A percentile compares a stretch with the other conserved stretches of the same genome.
phyloP scores from a whole-genome alignment of 2,113 vertebrate genomes.

The Rattus norvegicus region DNA sequence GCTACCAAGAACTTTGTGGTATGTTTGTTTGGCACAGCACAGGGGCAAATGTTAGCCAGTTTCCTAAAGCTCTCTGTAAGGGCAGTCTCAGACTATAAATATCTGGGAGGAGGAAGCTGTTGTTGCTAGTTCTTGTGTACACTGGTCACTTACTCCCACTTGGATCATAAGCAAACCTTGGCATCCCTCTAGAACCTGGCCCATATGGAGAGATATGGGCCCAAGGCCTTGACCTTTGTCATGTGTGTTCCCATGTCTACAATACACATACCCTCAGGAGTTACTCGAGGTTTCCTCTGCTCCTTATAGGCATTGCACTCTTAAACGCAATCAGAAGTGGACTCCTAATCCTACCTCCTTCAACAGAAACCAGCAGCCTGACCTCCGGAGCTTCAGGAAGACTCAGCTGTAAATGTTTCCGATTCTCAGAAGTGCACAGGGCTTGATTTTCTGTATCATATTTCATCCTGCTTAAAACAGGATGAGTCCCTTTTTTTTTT shows the following conservation, averaged over 20 bases:
- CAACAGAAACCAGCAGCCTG: neutral
- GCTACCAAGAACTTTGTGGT: neutral
- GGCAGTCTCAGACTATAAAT: neutral
- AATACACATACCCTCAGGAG: neutral
- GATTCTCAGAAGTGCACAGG: slow-evolving; percentile 6
- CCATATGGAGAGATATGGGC: neutral
- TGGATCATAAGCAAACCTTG: neutral
- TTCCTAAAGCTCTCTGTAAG: too few species aligned
- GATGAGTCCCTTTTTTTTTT: neutral
- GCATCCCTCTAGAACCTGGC: neutral
- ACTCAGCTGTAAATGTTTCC: slow-evolving; percentile 10
- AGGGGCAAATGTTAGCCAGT: neutral
- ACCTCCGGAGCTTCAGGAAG: slow-evolving; percentile 28
- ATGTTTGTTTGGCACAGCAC: neutral
- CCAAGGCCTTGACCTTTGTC: neutral
- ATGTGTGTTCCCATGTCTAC: neutral
- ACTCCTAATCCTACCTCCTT: neutral
- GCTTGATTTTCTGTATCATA: slow-evolving; percentile 1
- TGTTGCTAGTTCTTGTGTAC: neutral
- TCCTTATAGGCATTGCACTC: neutral
- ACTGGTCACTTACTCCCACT: neutral
- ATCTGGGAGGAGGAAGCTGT: too few species aligned
- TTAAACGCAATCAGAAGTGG: neutral
- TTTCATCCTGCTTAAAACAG: slow-evolving; percentile 57
- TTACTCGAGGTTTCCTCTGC: neutral